phyloP scores from a whole-genome alignment of 2,888 invertebrate species.

The Orchesellides sinensis region DNA sequence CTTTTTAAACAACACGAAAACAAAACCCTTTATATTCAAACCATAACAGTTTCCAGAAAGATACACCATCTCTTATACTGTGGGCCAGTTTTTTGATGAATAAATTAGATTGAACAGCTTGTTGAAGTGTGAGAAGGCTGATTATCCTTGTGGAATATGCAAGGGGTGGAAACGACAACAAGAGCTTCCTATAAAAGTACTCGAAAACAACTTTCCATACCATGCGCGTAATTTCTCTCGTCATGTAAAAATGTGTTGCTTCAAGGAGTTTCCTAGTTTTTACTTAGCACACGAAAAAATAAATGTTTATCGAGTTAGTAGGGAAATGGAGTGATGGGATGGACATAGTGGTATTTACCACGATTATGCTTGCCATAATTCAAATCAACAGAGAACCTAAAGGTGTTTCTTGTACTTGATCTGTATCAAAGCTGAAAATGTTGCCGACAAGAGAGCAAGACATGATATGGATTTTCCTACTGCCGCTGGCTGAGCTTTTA shows the following conservation, averaged over 20 bases:
- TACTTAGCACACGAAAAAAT: no score
- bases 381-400: conserved; percentile 52
- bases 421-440: conserved; percentile 17
- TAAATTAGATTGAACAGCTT: conserved; percentile 57
- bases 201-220: conserved; percentile 10
- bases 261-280: conserved; percentile 9
- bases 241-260: conserved; percentile 12
- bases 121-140: conserved; percentile 70
- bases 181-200: not conserved
- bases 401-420: conserved; percentile 29
- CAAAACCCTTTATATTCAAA: no score
- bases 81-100: conserved; percentile 55
- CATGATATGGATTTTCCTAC: conserved; percentile 26
- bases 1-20: no score
- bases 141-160: conserved; percentile 72
- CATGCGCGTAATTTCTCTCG: not conserved
- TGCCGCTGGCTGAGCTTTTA: conserved; percentile 34
- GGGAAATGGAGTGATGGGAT: conserved; percentile 45
- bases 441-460: conserved; percentile 45
- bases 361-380: conserved; percentile 55
- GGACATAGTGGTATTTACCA: conserved; percentile 35
- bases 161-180: conserved; percentile 62
- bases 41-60: no score
- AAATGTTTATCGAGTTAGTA: conserved; percentile 19
- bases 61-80: no score